Conservation (phyloP, 2,113 vertebrate genomes). For the Hiodon alosoides region DNA sequence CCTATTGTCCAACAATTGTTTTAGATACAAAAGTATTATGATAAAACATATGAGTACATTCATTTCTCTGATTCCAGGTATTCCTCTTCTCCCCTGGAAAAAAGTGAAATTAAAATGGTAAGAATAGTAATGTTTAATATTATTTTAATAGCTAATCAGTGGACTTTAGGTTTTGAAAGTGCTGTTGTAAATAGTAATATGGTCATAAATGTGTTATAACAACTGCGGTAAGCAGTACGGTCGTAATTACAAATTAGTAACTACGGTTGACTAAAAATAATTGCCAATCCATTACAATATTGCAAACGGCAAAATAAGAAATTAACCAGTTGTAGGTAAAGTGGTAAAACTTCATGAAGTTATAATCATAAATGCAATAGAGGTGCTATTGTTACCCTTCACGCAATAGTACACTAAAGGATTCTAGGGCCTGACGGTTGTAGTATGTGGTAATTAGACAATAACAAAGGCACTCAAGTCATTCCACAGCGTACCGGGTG, state of each 20-base stretch:
- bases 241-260: background rate
- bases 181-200: too few relatives aligned
- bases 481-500: constrained; percentile 55
- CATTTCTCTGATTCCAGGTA: constrained; percentile 48
- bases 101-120: constrained; percentile 24
- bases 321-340: too few relatives aligned
- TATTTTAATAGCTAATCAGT: background rate
- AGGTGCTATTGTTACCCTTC: too few relatives aligned
- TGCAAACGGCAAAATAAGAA: too few relatives aligned
- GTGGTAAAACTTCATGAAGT: too few relatives aligned
- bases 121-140: background rate
- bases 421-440: background rate
- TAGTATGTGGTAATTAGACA: background rate
- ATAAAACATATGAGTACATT: constrained; percentile 46
- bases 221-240: background rate
- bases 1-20: too few relatives aligned
- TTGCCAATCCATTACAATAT: too few relatives aligned
- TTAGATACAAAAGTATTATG: too few relatives aligned
- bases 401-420: too few relatives aligned
- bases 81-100: constrained; percentile 69
- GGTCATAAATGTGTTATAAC: background rate
- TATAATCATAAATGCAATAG: too few relatives aligned
- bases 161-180: too few relatives aligned
- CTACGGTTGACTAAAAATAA: background rate
- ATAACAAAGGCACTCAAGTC: background rate